phyloP scores from a whole-genome alignment of 2,797 vertebrate genomes.

The Crocidura indochinensis region DNA sequence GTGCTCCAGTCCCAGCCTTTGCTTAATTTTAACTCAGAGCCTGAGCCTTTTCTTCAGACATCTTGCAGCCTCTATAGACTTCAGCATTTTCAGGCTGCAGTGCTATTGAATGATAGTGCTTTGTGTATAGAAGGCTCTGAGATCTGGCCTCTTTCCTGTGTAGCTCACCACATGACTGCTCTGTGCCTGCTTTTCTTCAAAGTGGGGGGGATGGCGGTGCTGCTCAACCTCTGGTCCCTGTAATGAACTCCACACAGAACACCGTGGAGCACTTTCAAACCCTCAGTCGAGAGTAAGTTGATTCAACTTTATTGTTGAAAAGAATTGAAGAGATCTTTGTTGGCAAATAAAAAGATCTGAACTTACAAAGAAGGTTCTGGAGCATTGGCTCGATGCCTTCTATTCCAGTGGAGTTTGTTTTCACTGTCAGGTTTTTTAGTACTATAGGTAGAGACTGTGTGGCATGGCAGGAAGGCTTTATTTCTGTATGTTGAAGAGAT shows the following conservation, averaged over 20 bases:
- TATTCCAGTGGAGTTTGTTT: slow-evolving; percentile 1
- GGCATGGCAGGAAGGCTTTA: background rate
- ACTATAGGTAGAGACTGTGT: background rate
- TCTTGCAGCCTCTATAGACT: slow-evolving; percentile 7
- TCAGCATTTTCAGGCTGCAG: slow-evolving; percentile 21
- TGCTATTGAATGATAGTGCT: background rate
- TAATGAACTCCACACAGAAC: background rate
- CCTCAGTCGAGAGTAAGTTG: background rate
- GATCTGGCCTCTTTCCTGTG: background rate
- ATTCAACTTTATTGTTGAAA: slow-evolving; percentile 57
- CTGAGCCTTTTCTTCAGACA: background rate
- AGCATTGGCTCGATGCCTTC: background rate
- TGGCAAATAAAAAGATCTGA: slow-evolving; percentile 37
- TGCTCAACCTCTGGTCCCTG: background rate
- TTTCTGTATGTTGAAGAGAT: no score
- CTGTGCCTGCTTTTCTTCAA: background rate
- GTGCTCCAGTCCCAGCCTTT: background rate
- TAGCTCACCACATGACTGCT: background rate
- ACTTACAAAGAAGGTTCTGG: slow-evolving; percentile 25
- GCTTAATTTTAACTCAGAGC: slow-evolving; percentile 43
- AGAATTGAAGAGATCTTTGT: slow-evolving; percentile 20
- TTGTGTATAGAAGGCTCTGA: background rate
- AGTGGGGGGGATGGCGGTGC: background rate
- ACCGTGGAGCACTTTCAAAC: background rate
- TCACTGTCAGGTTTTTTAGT: slow-evolving; percentile 9